Base-by-base conservation (phyloP, 2,888 invertebrate genomes). In the Epinotia bilunana region DNA sequence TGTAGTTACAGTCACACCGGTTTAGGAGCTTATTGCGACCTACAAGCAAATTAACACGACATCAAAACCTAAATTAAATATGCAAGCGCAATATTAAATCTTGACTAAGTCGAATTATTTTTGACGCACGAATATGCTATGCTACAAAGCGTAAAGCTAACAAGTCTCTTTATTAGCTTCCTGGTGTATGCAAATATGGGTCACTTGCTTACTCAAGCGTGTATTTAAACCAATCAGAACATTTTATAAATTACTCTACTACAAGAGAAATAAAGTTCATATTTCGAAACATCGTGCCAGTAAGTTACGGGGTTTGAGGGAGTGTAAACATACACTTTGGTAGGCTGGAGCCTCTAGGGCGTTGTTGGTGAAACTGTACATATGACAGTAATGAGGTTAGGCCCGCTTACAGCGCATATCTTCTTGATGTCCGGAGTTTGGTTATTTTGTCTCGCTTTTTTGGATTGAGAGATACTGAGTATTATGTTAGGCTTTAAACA, bases 291-390 rank as follows among this genome's bases (percentile, higher is more conserved):
- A 28, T 20, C 12, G 20, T 11, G 6, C 23, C 0, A 6, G 46
- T 23, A 11, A 23, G 9, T 43, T n/a, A 60, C 16, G 58, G 23
- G 23, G 11, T n/a, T 33, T 80, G 73, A 78, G 83, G 83, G 82
- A 85, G 87, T 87, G 86, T 85, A 88, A 88, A 89, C 88, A 87
- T 78, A 77, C 73, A 76, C 70, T 77, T 77, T 78, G 83, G 82
- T 77, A 78, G 83, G 79, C 82, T 81, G 79, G 78, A 78, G 80
- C 85, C 87, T 83, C 85, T 61, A 79, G 88, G 86, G 89, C 80
- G 83, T 83, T 86, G 84, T 89, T 87, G 83, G 82, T 82, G 83
- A 89, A 89, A 88, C 89, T 88, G 86, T 88, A 89, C 85, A 84
- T 84, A 82, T 84, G 80, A 80, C 80, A 78, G 82, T 87, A 84